Evolutionary conservation across 2,888 invertebrate species (phyloP), one percentile per base, ranked within the genome.

Genomic region (Stramonita haemastoma): DNA sequence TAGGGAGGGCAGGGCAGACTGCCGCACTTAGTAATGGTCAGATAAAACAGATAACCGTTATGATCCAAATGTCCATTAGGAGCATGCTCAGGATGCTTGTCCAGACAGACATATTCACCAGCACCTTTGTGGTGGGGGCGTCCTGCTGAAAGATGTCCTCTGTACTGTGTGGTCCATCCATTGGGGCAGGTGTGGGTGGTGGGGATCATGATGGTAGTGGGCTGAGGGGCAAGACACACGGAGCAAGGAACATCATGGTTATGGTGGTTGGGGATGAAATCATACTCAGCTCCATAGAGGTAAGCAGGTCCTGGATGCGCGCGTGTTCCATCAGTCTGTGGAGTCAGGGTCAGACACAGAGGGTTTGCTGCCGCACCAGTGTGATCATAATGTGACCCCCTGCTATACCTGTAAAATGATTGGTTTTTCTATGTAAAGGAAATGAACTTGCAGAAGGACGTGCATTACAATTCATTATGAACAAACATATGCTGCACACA

Each of bases 181-280:
- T 85, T 34, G 46, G 70, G 70, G 32, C 89, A 89, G 70, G 84
- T 29, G 57, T 26, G 70, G 57, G 89, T 89, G 73, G 85, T 73
- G 46, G 89, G 89, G 19, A 84, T 34, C 89, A 89, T 89, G 89
- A 89, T 85, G 85, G 84, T 89, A 29, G 89, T 89, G 73, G 89
- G 29, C 70, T 77, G 70, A n/a, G 85, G 29, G n/a, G 84, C 57
- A 13, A 56, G 89, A 85, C 89, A 89, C 89, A 89, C 85, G 8
- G 85, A 83, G 84, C 89, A 89, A 34, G 88, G 88, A 13, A 83
- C 81, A 66, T 88, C 88, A 46, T 88, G 81, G 36, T 88, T 66
- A n/a, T 88, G 83, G 32, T 83, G 81, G 19, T 34, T 26, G 17
- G 13, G 36, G 22, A 84, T 73, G n/a, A 73, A 0, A 46, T 89